Conservation (phyloP, 2,113 vertebrate genomes). For the Bubalus kerabau region DNA sequence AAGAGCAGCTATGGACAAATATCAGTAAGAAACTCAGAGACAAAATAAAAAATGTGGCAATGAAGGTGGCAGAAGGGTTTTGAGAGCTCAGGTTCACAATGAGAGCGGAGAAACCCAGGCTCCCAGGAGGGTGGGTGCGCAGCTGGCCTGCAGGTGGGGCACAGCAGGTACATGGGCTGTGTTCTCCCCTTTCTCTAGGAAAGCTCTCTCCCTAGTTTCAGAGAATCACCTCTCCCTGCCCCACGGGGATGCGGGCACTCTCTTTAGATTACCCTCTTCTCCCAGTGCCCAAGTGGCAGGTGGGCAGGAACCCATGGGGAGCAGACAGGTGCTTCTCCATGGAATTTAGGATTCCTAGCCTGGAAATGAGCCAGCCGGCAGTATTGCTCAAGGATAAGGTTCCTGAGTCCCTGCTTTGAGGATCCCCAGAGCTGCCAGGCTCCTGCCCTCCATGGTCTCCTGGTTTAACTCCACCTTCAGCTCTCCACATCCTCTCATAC, state of each 20-base stretch:
- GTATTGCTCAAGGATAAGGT: not conserved
- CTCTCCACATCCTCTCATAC: rapidly evolving
- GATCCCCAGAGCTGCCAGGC: not conserved
- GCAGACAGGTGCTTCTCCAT: not conserved
- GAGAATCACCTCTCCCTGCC: no score
- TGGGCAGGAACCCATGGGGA: not conserved
- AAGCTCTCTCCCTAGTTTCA: not conserved
- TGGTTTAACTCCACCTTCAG: not conserved
- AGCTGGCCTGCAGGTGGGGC: rapidly evolving
- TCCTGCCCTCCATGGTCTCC: not conserved
- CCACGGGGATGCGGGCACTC: no score
- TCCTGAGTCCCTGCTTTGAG: not conserved
- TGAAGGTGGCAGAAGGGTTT: rapidly evolving
- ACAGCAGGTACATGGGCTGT: not conserved
- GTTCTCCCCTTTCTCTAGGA: not conserved
- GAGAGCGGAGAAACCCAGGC: not conserved
- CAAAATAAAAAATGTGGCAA: not conserved
- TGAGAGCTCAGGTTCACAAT: rapidly evolving
- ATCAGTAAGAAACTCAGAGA: no score
- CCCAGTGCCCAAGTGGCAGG: not conserved
- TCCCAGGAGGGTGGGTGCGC: not conserved
- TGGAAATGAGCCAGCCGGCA: not conserved
- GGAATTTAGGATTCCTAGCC: not conserved
- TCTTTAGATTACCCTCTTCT: not conserved
- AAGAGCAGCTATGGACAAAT: rapidly evolving